Evolutionary conservation across 1,140 invertebrate genomes (phyloP).

Genomic region (Brachionus koreanus): DNA sequence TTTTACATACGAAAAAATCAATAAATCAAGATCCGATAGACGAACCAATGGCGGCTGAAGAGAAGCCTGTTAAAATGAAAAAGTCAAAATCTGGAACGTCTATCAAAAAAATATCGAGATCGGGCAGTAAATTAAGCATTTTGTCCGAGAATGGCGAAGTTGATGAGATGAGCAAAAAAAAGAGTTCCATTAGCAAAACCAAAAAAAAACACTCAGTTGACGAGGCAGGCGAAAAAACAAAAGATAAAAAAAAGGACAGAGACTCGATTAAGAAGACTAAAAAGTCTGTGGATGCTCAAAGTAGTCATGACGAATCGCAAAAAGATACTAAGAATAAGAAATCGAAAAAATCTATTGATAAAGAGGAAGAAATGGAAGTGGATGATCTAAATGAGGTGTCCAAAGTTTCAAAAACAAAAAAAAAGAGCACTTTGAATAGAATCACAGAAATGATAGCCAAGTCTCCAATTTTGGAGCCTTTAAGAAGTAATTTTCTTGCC

Average conservation of each 20-base stretch:
- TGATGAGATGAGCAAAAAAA: neutral
- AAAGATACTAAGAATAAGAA: neutral
- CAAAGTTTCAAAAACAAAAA: neutral
- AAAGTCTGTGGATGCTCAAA: neutral
- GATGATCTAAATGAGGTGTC: neutral
- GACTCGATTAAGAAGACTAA: neutral
- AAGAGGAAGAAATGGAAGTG: neutral
- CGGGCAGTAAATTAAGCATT: neutral
- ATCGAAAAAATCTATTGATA: neutral
- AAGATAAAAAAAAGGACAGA: neutral
- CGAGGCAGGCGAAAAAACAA: neutral
- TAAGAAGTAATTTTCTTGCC: neutral
- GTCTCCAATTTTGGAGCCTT: constrained; percentile 22
- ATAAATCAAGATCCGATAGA: neutral
- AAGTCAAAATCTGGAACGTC: neutral
- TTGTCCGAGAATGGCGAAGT: neutral
- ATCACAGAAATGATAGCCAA: constrained; percentile 28
- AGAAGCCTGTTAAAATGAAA: neutral
- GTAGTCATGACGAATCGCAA: neutral
- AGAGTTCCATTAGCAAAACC: neutral
- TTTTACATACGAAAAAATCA: neutral
- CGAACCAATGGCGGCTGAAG: neutral
- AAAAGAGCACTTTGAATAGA: constrained; percentile 34
- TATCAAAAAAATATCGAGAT: neutral
- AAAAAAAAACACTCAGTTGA: constrained; percentile 23